Conservation (phyloP, 2,888 invertebrate genomes). For the Harmothoe impar region DNA sequence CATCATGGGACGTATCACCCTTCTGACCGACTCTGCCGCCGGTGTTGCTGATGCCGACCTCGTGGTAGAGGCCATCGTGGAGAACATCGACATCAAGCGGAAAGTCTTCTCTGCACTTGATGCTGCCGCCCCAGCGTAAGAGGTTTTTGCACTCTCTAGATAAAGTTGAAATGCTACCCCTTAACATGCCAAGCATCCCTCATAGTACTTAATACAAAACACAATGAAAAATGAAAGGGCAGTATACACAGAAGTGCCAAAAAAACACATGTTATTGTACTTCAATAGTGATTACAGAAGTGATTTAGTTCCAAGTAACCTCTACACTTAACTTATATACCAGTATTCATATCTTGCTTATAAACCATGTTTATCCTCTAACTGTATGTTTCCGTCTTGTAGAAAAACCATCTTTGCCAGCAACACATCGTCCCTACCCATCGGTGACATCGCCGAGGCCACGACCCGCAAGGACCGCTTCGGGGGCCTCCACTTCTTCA, state of each 20-base stretch:
- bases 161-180: no score
- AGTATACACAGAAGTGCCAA: no score
- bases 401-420: conserved; percentile 93
- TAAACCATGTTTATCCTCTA: no score
- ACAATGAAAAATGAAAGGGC: no score
- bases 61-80: conserved; percentile 93
- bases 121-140: conserved; percentile 85
- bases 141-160: no score
- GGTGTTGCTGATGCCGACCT: conserved; percentile 89
- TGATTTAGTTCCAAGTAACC: no score
- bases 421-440: conserved; percentile 94
- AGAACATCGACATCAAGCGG: conserved; percentile 91
- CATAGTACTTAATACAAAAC: no score
- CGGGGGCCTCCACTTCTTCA: conserved; percentile 95
- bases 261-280: no score
- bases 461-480: conserved; percentile 89
- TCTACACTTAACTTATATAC: no score
- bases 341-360: no score
- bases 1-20: conserved; percentile 87
- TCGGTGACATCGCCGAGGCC: conserved; percentile 90
- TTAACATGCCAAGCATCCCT: no score
- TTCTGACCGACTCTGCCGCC: conserved; percentile 86
- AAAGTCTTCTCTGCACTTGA: conserved; percentile 89
- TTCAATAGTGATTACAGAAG: no score
- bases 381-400: background rate